Evolutionary conservation across 2,113 vertebrate genomes (phyloP).

Genomic region (Tragulus kanchil): DNA sequence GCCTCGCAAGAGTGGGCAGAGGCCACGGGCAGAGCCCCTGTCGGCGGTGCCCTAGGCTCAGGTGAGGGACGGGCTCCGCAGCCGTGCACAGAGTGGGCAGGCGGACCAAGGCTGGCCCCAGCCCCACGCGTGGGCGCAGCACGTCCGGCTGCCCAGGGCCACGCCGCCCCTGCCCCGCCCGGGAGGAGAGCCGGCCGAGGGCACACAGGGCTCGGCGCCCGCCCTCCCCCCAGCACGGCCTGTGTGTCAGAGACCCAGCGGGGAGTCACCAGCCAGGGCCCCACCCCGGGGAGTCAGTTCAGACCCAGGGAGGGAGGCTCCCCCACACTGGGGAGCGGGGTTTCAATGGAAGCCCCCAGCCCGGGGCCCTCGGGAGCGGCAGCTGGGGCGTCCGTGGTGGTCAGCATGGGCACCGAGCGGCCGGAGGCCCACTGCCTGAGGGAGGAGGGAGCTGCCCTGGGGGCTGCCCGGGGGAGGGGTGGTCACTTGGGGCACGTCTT

Average conservation of each 20-base stretch:
- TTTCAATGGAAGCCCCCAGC: neutral
- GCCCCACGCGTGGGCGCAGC: neutral
- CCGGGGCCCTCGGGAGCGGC: neutral
- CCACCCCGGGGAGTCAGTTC: too few relatives aligned
- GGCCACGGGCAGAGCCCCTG: neutral
- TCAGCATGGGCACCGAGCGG: neutral
- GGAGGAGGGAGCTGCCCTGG: accelerated
- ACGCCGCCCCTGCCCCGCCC: too few relatives aligned
- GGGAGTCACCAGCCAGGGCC: too few relatives aligned
- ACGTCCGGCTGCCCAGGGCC: neutral
- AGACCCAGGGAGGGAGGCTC: neutral
- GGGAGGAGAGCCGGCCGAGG: too few relatives aligned
- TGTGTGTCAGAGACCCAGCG: neutral
- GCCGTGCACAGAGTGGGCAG: neutral
- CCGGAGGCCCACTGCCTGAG: accelerated
- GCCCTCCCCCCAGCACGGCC: neutral
- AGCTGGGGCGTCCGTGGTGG: neutral
- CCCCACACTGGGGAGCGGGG: neutral
- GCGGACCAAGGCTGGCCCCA: neutral
- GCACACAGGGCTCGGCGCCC: neutral
- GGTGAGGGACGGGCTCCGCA: neutral
- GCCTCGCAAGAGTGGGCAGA: neutral
- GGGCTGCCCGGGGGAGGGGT: neutral
- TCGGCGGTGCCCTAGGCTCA: accelerated
- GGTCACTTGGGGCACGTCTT: neutral